Evolutionary conservation across 2,888 invertebrate genomes (phyloP), one percentile per base, ranked within the genome.

Genomic region (Tenodera sinensis): DNA sequence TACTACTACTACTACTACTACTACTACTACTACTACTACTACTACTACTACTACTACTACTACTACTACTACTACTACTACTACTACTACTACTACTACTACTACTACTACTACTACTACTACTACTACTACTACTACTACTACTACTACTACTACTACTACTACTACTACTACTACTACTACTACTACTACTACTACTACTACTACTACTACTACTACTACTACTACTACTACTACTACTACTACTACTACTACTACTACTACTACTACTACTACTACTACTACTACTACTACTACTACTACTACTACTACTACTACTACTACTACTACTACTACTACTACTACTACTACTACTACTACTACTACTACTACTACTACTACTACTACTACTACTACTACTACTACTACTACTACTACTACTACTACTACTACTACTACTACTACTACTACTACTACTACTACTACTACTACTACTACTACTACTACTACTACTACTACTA

Each of bases 211-310:
- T 42, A 42, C 42, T 42, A 42, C 42, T 42, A 42, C 7, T 42
- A 42, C 42, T 42, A 42, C 9, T 42, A 42, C 7, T 42, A 42
- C 42, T 42, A 42, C 42, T 42, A 42, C 42, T 42, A 42, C 9
- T 42, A 42, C 42, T 42, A 42, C 42, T 42, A 42, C 42, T 42
- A 42, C 42, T 42, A 42, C 42, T 42, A 42, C 42, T 47, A 87
- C 28, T 87, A 87, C 42, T 87, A 87, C 89, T 47, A 89, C 89
- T 34, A 88, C 89, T 87, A 89, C 89, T 87, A 89, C 88, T 30
- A 47, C 47, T 84, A 87, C 28, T 20, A 85, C 71, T 83, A 87
- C 83, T 83, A 30, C 28, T 86, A 86, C 86, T 27, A 27, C 86
- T 86, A 86, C 86, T 30, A 87, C 86, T 42, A 42, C 42, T 42